phyloP scores from a whole-genome alignment of 2,797 vertebrate species.

The Enteromius viviparus region DNA sequence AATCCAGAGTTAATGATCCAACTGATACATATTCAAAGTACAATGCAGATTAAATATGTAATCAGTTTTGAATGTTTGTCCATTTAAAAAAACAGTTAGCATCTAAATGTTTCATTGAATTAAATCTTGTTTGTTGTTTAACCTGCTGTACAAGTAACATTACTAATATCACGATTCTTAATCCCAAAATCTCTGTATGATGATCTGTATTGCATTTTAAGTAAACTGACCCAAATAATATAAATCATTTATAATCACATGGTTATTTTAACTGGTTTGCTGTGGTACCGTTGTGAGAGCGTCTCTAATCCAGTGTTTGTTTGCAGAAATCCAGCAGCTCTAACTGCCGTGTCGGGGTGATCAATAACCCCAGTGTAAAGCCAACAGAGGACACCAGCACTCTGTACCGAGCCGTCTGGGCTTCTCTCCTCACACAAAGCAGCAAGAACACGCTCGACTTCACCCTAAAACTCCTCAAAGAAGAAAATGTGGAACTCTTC shows the following conservation, averaged over 20 bases:
- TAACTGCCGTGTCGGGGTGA: constrained; percentile 85
- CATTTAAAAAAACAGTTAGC: not conserved
- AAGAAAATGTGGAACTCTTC: constrained; percentile 84
- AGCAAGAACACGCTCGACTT: constrained; percentile 82
- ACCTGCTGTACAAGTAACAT: not conserved
- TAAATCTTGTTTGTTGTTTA: not conserved
- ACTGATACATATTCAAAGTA: not conserved
- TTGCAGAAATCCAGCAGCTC: constrained; percentile 85
- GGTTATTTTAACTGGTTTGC: not conserved
- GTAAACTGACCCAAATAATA: not conserved
- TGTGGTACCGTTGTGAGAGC: not conserved
- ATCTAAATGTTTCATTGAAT: not conserved
- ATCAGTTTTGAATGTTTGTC: not conserved
- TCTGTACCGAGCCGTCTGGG: constrained; percentile 88
- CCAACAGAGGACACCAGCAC: constrained; percentile 86
- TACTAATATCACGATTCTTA: not conserved
- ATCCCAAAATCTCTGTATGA: not conserved
- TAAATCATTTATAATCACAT: not conserved
- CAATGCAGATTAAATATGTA: not conserved
- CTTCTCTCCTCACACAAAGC: constrained; percentile 90
- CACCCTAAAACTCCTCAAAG: constrained; percentile 84
- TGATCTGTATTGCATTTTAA: not conserved
- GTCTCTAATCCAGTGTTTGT: constrained; percentile 11
- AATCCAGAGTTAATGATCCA: not conserved
- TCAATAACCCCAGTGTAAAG: constrained; percentile 89